Conservation (phyloP, 2,888 invertebrate genomes). For the Incurvaria masculella region DNA sequence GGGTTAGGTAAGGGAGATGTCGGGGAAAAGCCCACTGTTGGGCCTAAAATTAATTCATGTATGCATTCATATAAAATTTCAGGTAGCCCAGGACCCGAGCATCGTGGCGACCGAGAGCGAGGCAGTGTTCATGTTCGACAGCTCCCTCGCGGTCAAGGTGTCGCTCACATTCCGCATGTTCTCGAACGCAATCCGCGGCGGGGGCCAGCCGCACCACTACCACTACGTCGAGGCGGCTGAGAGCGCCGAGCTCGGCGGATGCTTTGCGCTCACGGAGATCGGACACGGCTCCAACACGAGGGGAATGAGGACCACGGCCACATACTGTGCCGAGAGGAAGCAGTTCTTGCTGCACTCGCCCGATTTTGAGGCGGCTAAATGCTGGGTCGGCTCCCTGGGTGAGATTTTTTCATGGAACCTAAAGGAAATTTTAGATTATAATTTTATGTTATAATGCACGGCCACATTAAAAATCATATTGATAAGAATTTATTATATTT, state of each 20-base stretch:
- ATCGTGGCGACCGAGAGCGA: conserved; percentile 47
- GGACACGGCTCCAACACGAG: conserved; percentile 90
- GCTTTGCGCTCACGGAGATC: conserved; percentile 87
- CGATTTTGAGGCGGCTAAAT: conserved; percentile 88
- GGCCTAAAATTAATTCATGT: too few species aligned
- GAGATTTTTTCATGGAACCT: too few species aligned
- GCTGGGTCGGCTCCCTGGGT: conserved; percentile 83
- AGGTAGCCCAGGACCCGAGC: conserved; percentile 50
- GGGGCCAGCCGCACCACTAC: conserved; percentile 63
- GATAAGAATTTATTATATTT: too few species aligned
- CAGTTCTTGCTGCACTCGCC: conserved; percentile 83
- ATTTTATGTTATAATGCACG: too few species aligned
- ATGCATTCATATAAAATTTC: conserved; percentile 14
- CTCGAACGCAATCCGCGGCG: conserved; percentile 59
- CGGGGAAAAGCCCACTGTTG: too few species aligned
- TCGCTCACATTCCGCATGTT: conserved; percentile 66
- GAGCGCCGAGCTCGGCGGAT: conserved; percentile 37
- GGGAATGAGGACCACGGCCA: conserved; percentile 83
- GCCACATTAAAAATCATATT: too few species aligned
- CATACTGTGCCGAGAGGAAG: conserved; percentile 68
- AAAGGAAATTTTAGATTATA: too few species aligned
- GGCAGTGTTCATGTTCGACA: conserved; percentile 58
- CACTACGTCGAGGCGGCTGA: conserved; percentile 46
- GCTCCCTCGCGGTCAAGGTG: conserved; percentile 63
- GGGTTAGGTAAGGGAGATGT: too few species aligned